phyloP scores from a whole-genome alignment of 2,888 invertebrate genomes.

The Phaedon cochleariae region DNA sequence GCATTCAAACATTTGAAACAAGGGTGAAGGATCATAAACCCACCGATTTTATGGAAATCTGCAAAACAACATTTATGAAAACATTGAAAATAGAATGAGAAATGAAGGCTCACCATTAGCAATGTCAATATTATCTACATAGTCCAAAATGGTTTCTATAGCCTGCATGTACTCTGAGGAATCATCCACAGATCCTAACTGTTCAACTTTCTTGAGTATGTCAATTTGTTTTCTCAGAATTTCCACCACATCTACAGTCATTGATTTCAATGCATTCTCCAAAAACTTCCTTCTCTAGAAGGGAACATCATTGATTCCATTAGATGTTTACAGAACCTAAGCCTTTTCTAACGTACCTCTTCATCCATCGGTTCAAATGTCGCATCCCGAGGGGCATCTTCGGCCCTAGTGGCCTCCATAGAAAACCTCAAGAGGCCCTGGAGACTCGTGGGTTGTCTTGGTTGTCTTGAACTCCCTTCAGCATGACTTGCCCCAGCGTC shows the following conservation, averaged over 20 bases:
- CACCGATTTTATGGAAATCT: conserved; percentile 88
- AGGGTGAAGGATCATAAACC: conserved; percentile 75
- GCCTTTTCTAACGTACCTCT: conserved; percentile 64
- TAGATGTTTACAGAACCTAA: no score
- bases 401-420: conserved; percentile 71
- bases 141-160: conserved; percentile 73
- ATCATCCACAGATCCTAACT: conserved; percentile 63
- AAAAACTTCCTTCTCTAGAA: conserved; percentile 72
- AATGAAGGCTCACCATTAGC: conserved; percentile 75
- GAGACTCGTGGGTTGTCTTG: conserved; percentile 56
- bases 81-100: not conserved
- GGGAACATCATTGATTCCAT: not conserved
- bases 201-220: conserved; percentile 65
- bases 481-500: not conserved
- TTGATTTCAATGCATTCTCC: conserved; percentile 73
- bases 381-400: conserved; percentile 66
- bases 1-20: conserved; percentile 72
- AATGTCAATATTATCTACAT: conserved; percentile 78
- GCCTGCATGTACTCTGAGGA: conserved; percentile 69
- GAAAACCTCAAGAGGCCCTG: conserved; percentile 74
- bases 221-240: conserved; percentile 71
- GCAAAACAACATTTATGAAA: conserved; percentile 34
- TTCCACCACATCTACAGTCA: conserved; percentile 76
- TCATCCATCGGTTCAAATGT: conserved; percentile 69
- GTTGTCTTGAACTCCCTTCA: conserved; percentile 42